Evolutionary conservation across 2,888 invertebrate species (phyloP), one percentile per base, ranked within the genome.

Genomic region (Sabatieria punctata): DNA sequence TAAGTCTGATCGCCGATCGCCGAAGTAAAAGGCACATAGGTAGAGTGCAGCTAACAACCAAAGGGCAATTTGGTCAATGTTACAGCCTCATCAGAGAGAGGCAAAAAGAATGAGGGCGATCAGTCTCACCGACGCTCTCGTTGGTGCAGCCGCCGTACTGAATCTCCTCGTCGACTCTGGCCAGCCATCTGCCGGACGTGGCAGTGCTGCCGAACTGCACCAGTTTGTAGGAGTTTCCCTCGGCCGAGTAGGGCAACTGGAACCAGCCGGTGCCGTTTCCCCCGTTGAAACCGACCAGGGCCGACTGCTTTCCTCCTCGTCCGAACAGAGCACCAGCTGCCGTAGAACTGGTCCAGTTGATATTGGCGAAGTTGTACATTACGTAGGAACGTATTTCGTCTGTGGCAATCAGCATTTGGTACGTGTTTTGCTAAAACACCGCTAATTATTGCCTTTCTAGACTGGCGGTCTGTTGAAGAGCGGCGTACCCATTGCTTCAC

Each of bases 311-410:
- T 1, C 56, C 56, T 19, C 56, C 56, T 8, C 56, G 39, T 1
- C 56, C 56, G 36, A 46, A 45, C 15, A 59, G 30, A 4, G 56
- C 51, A 2, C 84, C 82, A 46, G 85, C 85, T 66, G 85, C 85
- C 0, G 88, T 85, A 59, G 85, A 84, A 8, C 81, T 78, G 15
- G 82, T 82, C 91, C 91, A 91, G 59, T 78, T 79, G 51, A 93
- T 76, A 54, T 82, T 78, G 41, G 79, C 76, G 64, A 93, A 95
- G 70, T 93, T 95, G 68, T 84, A 88, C 47, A 95, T 85, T 1
- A 80, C 84, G 64, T 88, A 95, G 0, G 89, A 85, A 61, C 81
- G 80, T 1, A 85, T 83, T 71, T 88, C 88, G 65, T 91, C 89
- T 0, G 91, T 89, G 0, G 83, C 85, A 46, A 95, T 66, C 2